Base-by-base conservation (phyloP, 2,113 vertebrate species). In the Nyctereutes procyonoides region DNA sequence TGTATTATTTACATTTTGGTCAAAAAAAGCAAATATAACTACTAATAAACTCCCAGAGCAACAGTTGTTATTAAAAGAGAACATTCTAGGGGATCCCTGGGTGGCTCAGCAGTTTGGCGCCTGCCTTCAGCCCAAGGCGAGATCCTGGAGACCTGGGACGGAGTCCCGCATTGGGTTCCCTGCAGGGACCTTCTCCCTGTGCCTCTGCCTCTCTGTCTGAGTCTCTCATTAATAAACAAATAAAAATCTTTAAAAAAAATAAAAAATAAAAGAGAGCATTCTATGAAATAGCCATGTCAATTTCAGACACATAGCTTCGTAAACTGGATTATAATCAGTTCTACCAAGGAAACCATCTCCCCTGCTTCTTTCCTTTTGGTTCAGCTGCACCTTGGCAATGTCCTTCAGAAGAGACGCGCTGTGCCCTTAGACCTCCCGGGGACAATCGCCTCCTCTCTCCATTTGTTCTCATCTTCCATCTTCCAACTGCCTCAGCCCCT, bases 1-100 rank as follows among this genome's bases (percentile, higher is more conserved):
- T 71, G 28, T 53, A 73, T 80, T 84, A 51, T 84, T 92, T 73
- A 71, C 11, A 90, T 26, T 80, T 58, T 71, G 30, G 30, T 51
- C n/a, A 15, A 43, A 92, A 90, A 74, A 38, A 82, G 8, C 30
- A 82, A 77, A 90, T 71, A 58, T n/a, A 95, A 95, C 73, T 73
- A 90, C 20, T 92, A n/a, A 82, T 58, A 83, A 93, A 92, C 28
- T 86, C 60, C 32, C 67, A 9, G 17, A 55, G 90, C 32, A 77
- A 76, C 12, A 83, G 93, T 15, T 79, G 10, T 73, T 81, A 95
- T 56, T 65, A 95, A 96, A 95, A 93, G 2, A 93, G n/a, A 93
- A 16, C 16, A 60, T 55, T 83, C 19, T 79, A 65, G 24, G 60
- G 60, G 60, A 43, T 1, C 3, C 24, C 24, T 62, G 60, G 60